Evolutionary conservation across 64 coral and sea anemone species (phyloP), one percentile per base, ranked within the genome.

Genomic region (Cladopsammia gracilis): DNA sequence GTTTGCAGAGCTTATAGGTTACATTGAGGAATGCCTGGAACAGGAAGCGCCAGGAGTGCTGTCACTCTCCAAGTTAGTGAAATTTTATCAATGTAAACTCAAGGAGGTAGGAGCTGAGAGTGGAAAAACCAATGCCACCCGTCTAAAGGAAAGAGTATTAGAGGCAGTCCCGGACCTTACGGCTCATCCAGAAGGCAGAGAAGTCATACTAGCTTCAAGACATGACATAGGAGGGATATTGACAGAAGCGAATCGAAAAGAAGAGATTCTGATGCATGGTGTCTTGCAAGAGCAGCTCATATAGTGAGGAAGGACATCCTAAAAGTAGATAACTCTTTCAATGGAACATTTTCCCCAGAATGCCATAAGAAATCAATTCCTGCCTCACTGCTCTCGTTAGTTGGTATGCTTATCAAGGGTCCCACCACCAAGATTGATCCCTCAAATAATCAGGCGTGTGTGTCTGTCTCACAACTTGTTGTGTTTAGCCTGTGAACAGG

Each of bases 291-390:
- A 81, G 92, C 92, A 73, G 85, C 92, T 14, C 16, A 71, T 24
- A 88, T 93, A n/a, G 52, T 88, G 42, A 80, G 92, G 76, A 87
- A 59, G 50, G 91, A 93, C 10, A 93, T 93, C 48, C 59, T 87
- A 25, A 77, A 79, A 24, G 62, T 87, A 20, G 52, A 93, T 6
- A 93, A 88, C 74, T 70, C 91, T 25, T 93, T 93, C 64, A 62
- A 93, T 88, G 91, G 91, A 19, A 87, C 19, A 87, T 93, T 93
- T 73, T n/a, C 49, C 34, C 71, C 25, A 78, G 75, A 79, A 58
- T 93, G 91, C 66, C 61, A 93, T 62, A 81, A 82, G 68, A 48
- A 93, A 62, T 80, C 76, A 53, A 44, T 94, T 75, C 92, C 92
- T 64, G 56, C 76, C 68, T 89, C 92, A 42, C 25, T 94, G 45